Evolutionary conservation across 2,113 vertebrate species (phyloP), one percentile per base, ranked within the genome.

Genomic region (Brienomyrus brachyistius): DNA sequence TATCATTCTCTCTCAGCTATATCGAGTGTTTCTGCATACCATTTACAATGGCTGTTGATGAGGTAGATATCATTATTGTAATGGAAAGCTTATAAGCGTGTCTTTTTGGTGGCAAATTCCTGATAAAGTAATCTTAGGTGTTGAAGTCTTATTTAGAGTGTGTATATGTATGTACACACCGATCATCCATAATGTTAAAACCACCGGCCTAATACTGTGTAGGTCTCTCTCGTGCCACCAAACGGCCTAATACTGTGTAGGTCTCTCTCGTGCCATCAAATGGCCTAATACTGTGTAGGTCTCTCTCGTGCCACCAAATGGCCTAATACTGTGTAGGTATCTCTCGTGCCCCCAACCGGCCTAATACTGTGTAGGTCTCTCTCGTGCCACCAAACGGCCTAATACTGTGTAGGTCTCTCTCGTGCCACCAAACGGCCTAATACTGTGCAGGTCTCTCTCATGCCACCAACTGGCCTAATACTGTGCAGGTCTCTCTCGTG

Each of bases 1-100:
- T 84, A 48, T 43, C 10, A 45, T 59, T 62, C 40, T 66, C 56
- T 88, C 52, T 89, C 35, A 56, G 31, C 80, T 84, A 43, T 84
- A 35, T 66, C 56, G 45, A 62, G 35, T 88, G 56, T 66, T 88
- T 54, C 45, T 89, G 50, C 50, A 83, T 83, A 56, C 88, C 51
- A 83, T 84, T 43, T 85, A 54, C 80, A 62, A 47, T 47, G 40
- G 54, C 80, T 62, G 52, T 84, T 85, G 77, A 62, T 54, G 62
- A 54, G 52, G 43, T 40, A 47, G 35, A 83, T 54, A 45, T 35
- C 74, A 45, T 89, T 89, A 84, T 11, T 27, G 35, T 11, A 31
- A 62, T 84, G 80, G 56, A 51, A 56, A 47, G 21, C 21, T 77
- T 77, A 88, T 51, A 51, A 77, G n/a, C 23, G 23, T 23, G 15